These are phyloP conservation scores for Anorthoa munda DNA, from an alignment of 2,888 invertebrate species.

Conservation along the genomic window DNA sequence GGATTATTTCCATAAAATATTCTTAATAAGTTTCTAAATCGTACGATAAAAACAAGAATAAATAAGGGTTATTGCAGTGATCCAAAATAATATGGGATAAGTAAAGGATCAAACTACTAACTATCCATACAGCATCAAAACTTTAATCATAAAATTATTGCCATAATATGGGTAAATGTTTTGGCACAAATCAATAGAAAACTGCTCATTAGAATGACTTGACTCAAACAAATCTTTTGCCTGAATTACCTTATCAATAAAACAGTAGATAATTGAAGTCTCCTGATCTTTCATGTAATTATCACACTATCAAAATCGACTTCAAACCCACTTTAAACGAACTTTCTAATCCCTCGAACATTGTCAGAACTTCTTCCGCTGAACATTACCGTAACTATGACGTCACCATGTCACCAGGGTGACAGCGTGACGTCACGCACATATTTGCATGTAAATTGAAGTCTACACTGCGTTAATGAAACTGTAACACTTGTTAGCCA, in stretches of 20 bases:
- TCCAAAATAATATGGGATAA: too few relatives aligned
- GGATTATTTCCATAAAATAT: neutral
- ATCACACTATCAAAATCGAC: neutral
- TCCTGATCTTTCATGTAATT: neutral
- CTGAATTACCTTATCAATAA: too few relatives aligned
- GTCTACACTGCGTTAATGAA: constrained; percentile 45
- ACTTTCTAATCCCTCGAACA: constrained; percentile 18
- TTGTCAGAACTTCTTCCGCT: constrained; percentile 8
- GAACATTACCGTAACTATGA: constrained; percentile 12
- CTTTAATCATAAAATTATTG: too few relatives aligned
- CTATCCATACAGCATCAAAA: too few relatives aligned
- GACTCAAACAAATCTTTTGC: too few relatives aligned
- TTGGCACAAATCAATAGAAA: too few relatives aligned
- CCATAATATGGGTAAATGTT: too few relatives aligned
- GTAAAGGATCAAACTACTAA: too few relatives aligned
- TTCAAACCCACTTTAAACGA: constrained; percentile 2
- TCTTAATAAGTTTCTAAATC: too few relatives aligned
- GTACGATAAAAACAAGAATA: neutral
- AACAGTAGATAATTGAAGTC: too few relatives aligned
- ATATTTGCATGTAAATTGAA: constrained; percentile 62
- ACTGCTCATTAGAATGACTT: too few relatives aligned
- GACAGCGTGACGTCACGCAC: constrained; percentile 46
- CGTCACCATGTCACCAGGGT: constrained; percentile 22
- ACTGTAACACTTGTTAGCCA: constrained; percentile 36
- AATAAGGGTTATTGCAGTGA: neutral